Conservation (phyloP, 2,797 vertebrate genomes). For the Melopsittacus undulatus region DNA sequence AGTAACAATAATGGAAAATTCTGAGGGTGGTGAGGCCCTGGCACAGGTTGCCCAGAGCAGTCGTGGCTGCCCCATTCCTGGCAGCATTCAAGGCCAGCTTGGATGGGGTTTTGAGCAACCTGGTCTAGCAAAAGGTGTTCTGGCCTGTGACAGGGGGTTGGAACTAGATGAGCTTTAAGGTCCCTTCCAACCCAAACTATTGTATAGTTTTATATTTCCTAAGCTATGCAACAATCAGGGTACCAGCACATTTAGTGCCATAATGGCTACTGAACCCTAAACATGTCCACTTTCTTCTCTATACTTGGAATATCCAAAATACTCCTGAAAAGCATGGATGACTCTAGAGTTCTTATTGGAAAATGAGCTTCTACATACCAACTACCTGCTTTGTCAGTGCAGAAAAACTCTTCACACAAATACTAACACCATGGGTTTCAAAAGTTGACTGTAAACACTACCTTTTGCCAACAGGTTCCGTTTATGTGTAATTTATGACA, state of each 20-base stretch:
- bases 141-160: background rate
- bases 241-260: background rate
- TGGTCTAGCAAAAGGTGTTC: background rate
- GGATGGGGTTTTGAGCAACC: background rate
- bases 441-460: background rate
- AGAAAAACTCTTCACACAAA: background rate
- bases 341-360: background rate
- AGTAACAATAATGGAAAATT: background rate
- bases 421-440: background rate
- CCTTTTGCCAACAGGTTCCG: background rate
- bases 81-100: background rate
- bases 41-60: background rate
- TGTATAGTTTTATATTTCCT: background rate
- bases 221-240: background rate
- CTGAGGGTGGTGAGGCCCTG: background rate
- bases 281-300: background rate
- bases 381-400: background rate
- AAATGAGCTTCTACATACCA: background rate
- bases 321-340: rapidly evolving
- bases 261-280: background rate
- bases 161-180: background rate
- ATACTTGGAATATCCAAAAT: background rate
- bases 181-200: background rate
- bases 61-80: background rate
- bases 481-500: background rate